phyloP scores from a whole-genome alignment of 2,797 vertebrate genomes.

The Lacerta agilis region DNA sequence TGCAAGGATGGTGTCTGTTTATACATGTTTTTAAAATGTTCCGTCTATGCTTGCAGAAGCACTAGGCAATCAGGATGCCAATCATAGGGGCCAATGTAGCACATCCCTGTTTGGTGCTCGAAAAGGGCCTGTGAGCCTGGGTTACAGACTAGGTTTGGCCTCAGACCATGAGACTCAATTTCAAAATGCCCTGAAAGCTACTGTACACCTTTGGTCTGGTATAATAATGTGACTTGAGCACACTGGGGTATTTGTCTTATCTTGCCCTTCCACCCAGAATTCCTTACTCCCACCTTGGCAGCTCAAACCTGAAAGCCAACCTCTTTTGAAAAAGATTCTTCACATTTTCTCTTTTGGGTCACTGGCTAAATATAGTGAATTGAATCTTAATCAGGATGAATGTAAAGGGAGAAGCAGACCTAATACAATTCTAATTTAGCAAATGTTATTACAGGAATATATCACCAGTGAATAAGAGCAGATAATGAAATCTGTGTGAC shows the following conservation, averaged over 20 bases:
- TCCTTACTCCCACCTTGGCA: too few species aligned
- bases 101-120: too few species aligned
- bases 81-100: too few species aligned
- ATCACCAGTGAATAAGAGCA: slow-evolving; percentile 10
- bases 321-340: background rate
- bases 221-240: background rate
- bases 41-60: background rate
- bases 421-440: slow-evolving; percentile 44
- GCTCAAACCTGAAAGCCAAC: background rate
- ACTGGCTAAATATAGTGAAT: slow-evolving; percentile 16
- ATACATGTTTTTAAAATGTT: background rate
- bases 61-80: too few species aligned
- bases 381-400: slow-evolving; percentile 37
- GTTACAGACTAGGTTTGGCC: too few species aligned
- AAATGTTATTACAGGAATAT: slow-evolving; percentile 47
- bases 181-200: background rate
- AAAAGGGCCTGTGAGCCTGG: background rate
- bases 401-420: slow-evolving; percentile 31
- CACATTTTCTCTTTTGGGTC: background rate
- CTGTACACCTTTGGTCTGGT: background rate
- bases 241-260: background rate
- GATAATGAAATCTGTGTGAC: slow-evolving; percentile 40
- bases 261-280: background rate
- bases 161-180: too few species aligned
- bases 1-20: background rate